Conservation (phyloP, 2,888 invertebrate genomes). For the Tetragnatha montana region DNA sequence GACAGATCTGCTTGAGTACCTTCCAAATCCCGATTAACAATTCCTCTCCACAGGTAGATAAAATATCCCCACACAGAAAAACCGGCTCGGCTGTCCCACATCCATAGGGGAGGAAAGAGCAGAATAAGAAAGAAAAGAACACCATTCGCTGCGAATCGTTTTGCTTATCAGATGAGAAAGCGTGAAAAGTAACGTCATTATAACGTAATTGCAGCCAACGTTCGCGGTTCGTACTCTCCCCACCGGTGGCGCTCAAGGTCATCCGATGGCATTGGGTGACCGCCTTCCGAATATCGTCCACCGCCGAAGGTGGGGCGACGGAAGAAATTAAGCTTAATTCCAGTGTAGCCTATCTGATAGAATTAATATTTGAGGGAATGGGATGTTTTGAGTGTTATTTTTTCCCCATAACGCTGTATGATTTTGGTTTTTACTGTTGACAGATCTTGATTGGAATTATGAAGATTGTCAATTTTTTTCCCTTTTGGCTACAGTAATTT, state of each 20-base stretch:
- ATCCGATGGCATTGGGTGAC: slow-evolving; percentile 64
- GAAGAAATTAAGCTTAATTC: slow-evolving; percentile 36
- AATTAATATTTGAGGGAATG: slow-evolving; percentile 20
- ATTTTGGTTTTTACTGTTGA: neutral
- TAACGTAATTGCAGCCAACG: slow-evolving; percentile 63
- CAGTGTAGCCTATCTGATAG: slow-evolving; percentile 31
- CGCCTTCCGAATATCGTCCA: slow-evolving; percentile 50
- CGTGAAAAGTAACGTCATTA: slow-evolving; percentile 70
- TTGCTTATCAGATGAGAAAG: slow-evolving; percentile 68
- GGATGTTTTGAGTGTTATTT: neutral
- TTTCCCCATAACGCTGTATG: neutral
- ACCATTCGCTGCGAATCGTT: slow-evolving; percentile 41
- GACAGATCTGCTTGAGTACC: too few species aligned
- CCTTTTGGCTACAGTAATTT: too few species aligned
- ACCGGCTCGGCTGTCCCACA: slow-evolving; percentile 34
- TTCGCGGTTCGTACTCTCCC: slow-evolving; percentile 2
- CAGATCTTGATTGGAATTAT: neutral
- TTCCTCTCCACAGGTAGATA: too few species aligned
- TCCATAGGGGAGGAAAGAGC: neutral
- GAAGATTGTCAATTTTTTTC: too few species aligned
- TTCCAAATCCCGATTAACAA: too few species aligned
- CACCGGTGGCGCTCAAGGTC: slow-evolving; percentile 43
- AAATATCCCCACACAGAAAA: too few species aligned
- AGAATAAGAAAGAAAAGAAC: neutral
- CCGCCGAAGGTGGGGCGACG: slow-evolving; percentile 23